phyloP scores from a whole-genome alignment of 2,113 vertebrate species.

The Vireo altiloquus region DNA sequence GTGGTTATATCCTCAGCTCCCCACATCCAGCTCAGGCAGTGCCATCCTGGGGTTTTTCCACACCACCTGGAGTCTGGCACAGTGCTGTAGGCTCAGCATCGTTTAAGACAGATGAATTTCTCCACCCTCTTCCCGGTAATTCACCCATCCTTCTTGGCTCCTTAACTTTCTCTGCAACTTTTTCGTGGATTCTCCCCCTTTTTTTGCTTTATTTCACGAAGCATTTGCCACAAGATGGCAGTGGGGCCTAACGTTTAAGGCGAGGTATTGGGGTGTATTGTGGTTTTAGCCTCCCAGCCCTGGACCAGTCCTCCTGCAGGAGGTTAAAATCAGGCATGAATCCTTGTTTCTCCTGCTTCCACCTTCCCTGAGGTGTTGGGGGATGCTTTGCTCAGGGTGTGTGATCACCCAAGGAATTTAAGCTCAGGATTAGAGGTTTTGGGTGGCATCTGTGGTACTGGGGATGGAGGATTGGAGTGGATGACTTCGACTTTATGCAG shows the following conservation, averaged over 20 bases:
- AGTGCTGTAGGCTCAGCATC: rapidly evolving
- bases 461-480: background rate
- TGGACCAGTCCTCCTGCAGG: background rate
- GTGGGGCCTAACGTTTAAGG: conserved; percentile 39
- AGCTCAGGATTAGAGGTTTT: background rate
- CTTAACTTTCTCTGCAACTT: background rate
- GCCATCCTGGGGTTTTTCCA: rapidly evolving
- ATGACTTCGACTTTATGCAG: background rate
- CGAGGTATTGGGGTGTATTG: background rate
- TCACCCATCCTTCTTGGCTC: background rate
- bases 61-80: rapidly evolving
- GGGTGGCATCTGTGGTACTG: rapidly evolving
- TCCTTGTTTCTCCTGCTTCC: background rate
- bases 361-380: background rate
- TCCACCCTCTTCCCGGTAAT: background rate
- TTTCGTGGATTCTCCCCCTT: background rate
- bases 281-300: background rate
- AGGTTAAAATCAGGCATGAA: background rate
- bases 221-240: conserved; percentile 67
- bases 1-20: background rate
- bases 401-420: background rate
- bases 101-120: rapidly evolving
- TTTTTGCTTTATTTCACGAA: background rate
- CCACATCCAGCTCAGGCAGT: too few species aligned
- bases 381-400: rapidly evolving